Evolutionary conservation across 2,888 invertebrate species (phyloP).

Genomic region (Salpingus planirostris): DNA sequence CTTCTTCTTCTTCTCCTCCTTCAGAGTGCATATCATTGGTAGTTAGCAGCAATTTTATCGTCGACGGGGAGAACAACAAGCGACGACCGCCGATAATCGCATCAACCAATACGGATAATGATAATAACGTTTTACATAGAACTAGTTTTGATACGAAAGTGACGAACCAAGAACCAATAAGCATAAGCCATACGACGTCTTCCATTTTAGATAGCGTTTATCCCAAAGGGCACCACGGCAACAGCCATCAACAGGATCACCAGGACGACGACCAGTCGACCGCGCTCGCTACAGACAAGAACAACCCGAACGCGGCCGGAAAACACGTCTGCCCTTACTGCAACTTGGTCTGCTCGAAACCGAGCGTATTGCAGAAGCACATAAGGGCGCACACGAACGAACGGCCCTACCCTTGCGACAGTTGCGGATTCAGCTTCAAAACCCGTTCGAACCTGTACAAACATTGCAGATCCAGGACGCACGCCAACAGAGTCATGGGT

Average conservation of each 20-base stretch:
- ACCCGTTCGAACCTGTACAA: slow-evolving; percentile 90
- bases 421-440: slow-evolving; percentile 88
- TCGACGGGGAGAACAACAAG: too few relatives aligned
- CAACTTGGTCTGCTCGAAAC: slow-evolving; percentile 82
- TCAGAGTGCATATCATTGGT: too few relatives aligned
- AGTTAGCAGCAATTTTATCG: too few relatives aligned
- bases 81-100: too few relatives aligned
- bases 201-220: slow-evolving; percentile 31
- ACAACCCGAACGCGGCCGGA: slow-evolving; percentile 41
- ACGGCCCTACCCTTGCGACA: slow-evolving; percentile 80
- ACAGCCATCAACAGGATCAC: slow-evolving; percentile 10
- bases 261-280: too few relatives aligned
- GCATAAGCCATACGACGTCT: slow-evolving; percentile 24
- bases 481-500: slow-evolving; percentile 40
- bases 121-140: slow-evolving; percentile 20
- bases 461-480: slow-evolving; percentile 56
- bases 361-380: slow-evolving; percentile 89
- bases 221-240: slow-evolving; percentile 2
- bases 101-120: too few relatives aligned
- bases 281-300: too few relatives aligned
- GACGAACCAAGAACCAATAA: slow-evolving; percentile 17
- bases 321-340: slow-evolving; percentile 83
- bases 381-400: slow-evolving; percentile 90
- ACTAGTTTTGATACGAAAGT: slow-evolving; percentile 35
- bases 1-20: too few relatives aligned